Base-by-base conservation (phyloP, 2,888 invertebrate genomes). In the Drosophila merina region DNA sequence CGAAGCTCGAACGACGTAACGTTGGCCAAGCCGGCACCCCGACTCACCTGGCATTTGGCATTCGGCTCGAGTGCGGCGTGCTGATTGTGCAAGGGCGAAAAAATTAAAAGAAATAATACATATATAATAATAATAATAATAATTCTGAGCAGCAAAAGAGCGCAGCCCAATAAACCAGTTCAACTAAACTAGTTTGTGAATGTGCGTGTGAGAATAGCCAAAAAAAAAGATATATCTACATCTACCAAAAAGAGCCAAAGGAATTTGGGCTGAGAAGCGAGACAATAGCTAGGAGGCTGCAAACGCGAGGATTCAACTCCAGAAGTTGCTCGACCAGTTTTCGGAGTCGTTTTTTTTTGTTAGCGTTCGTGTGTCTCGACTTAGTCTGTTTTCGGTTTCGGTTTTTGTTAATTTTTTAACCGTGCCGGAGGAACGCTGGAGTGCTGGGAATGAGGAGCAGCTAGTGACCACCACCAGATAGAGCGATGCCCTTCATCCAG, bases 401-500 rank as follows among this genome's bases (percentile, higher is more conserved):
- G 6, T 28, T 28, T 62, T 36, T 42, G 20, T 47, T 20, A 20
- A 20, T 28, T 33, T n/a, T 6, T 44, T 38, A 45, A 30, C 44
- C 36, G 72, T 72, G 64, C 42, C 51, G 28, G 5, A 26, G 38
- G 49, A 47, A 36, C 71, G 42, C 45, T 33, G 52, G 52, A 31
- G 20, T 20, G 20, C 20, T 20, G 52, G 62, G 52, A 9, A 72
- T 64, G 72, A 64, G 28, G 26, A 74, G 49, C 59, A 76, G 62
- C 52, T 68, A 75, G 74, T 77, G 58, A 10, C 14, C 40, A 10
- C 14, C 40, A 30, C 26, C 60, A 48, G 59, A 48, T 31, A 44
- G 28, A 20, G 64, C 66, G 89, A 97, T 97, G 97, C 97, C 97
- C 92, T 97, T 97, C 93, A 95, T 96, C 91, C 95, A 96, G 91